phyloP scores from a whole-genome alignment of 2,888 invertebrate species.

The Nysson spinosus region DNA sequence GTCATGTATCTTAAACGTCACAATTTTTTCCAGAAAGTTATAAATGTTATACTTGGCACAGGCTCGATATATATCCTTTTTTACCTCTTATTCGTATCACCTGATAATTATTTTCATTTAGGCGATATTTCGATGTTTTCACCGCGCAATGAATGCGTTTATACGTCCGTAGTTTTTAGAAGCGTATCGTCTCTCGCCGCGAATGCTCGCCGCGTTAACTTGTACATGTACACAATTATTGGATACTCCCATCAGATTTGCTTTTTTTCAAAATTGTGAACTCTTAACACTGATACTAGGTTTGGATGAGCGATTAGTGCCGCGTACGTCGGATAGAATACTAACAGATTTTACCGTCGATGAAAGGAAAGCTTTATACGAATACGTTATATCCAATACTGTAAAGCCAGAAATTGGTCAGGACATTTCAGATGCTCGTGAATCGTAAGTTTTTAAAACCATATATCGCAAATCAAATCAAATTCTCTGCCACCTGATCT shows the following conservation, averaged over 20 bases:
- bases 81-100: no score
- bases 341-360: slow-evolving; percentile 74
- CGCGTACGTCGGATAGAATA: slow-evolving; percentile 75
- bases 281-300: slow-evolving; percentile 70
- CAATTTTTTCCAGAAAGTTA: slow-evolving; percentile 73
- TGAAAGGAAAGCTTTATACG: slow-evolving; percentile 73
- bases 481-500: background rate
- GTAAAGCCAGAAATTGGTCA: slow-evolving; percentile 67
- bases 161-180: no score
- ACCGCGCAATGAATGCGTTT: no score
- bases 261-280: slow-evolving; percentile 15
- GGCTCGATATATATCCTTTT: slow-evolving; percentile 75
- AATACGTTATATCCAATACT: slow-evolving; percentile 73
- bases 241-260: slow-evolving; percentile 2
- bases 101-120: no score
- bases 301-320: slow-evolving; percentile 70
- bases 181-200: no score
- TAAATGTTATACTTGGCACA: slow-evolving; percentile 68
- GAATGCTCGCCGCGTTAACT: no score
- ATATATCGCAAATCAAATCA: background rate
- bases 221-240: background rate
- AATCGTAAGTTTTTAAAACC: slow-evolving; percentile 58
- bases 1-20: slow-evolving; percentile 52
- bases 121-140: no score
- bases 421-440: slow-evolving; percentile 68